Evolutionary conservation across 53 echinoderm and acorn worm species (phyloP).

Genomic region (Echinarachnius parma): DNA sequence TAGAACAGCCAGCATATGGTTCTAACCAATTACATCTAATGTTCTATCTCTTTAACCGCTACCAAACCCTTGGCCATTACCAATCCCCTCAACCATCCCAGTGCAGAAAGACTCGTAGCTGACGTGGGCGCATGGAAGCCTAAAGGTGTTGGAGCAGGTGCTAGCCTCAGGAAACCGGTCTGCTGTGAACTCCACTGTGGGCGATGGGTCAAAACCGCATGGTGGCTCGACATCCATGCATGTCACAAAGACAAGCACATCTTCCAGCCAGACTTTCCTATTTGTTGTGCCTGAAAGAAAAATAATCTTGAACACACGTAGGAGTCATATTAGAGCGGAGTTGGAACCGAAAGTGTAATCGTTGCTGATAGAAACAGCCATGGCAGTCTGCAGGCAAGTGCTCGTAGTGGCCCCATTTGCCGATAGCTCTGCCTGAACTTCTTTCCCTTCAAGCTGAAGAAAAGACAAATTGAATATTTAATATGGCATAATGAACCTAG

Average conservation of each 20-base stretch:
- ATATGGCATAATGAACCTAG: too few relatives aligned
- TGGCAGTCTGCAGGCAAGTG: too few relatives aligned
- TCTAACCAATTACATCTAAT: too few relatives aligned
- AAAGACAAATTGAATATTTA: too few relatives aligned
- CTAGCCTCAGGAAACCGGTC: neutral
- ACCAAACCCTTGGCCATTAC: constrained; percentile 3
- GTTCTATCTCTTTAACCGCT: neutral
- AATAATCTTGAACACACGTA: too few relatives aligned
- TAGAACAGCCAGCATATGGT: too few relatives aligned
- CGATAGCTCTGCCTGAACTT: too few relatives aligned
- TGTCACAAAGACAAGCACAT: neutral
- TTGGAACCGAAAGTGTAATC: too few relatives aligned
- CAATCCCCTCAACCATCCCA: neutral
- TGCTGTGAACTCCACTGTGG: neutral
- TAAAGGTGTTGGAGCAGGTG: neutral
- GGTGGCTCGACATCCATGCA: constrained; percentile 5
- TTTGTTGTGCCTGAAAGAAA: neutral
- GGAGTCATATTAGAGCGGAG: too few relatives aligned
- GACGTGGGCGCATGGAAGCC: neutral
- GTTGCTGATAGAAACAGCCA: too few relatives aligned
- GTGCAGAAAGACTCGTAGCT: neutral
- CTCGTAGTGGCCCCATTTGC: too few relatives aligned
- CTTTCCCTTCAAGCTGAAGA: too few relatives aligned
- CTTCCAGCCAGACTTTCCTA: neutral
- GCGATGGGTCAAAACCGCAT: neutral